Evolutionary conservation across 2,797 vertebrate species (phyloP).

Genomic region (Myotis findleyi): DNA sequence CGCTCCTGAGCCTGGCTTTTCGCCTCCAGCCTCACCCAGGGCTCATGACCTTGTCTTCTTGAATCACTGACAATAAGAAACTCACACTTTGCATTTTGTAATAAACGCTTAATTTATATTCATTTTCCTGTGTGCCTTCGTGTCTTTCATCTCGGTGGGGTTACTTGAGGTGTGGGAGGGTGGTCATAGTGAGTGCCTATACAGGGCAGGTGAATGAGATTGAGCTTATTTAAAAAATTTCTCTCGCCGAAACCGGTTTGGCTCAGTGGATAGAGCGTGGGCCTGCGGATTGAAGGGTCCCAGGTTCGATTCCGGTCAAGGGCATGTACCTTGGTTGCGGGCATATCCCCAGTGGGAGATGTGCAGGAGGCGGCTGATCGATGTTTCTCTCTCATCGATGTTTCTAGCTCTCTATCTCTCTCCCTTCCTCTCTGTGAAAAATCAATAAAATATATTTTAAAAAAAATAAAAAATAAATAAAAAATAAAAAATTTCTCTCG

Average conservation of each 20-base stretch:
- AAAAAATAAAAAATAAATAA: too few species aligned
- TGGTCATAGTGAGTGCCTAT: not conserved
- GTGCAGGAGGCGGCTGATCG: too few species aligned
- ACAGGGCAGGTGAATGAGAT: not conserved
- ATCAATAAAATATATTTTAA: too few species aligned
- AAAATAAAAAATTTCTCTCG: not conserved
- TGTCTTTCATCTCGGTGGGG: slow-evolving; percentile 36
- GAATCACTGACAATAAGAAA: slow-evolving; percentile 59
- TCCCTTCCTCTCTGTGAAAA: too few species aligned
- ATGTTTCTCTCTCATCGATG: too few species aligned
- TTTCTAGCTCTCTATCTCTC: too few species aligned
- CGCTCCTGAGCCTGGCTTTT: slow-evolving; percentile 81
- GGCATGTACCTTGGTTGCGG: too few species aligned
- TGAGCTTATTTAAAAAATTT: slow-evolving; percentile 5
- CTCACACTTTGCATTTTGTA: slow-evolving; percentile 76
- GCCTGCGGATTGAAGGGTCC: too few species aligned
- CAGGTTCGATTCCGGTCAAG: too few species aligned
- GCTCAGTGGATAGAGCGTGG: too few species aligned
- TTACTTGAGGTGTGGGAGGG: not conserved
- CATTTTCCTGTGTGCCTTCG: slow-evolving; percentile 26
- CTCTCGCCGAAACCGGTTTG: too few species aligned
- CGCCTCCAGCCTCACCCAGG: not conserved
- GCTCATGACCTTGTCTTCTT: slow-evolving; percentile 49
- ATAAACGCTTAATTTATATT: slow-evolving; percentile 82
- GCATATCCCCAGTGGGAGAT: too few species aligned